Conservation (phyloP, 1,140 invertebrate species). For the Lerema accius region DNA sequence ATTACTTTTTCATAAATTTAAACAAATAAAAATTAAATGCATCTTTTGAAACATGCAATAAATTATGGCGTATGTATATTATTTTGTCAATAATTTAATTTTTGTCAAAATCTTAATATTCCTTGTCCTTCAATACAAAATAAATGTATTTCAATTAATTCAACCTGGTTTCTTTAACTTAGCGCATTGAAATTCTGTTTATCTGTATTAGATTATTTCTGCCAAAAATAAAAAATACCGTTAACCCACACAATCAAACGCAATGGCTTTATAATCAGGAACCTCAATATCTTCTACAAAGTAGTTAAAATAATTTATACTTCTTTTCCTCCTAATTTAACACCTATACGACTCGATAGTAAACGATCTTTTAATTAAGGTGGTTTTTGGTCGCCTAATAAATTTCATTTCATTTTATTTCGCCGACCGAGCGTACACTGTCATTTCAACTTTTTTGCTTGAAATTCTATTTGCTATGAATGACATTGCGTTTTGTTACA, state of each 20-base stretch:
- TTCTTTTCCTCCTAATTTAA: conserved; percentile 1
- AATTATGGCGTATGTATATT: too few relatives aligned
- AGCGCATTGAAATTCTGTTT: too few relatives aligned
- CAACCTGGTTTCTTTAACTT: too few relatives aligned
- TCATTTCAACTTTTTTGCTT: conserved; percentile 31
- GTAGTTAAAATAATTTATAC: background rate
- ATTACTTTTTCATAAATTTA: too few relatives aligned
- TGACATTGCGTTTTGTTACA: conserved; percentile 29
- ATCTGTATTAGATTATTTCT: too few relatives aligned
- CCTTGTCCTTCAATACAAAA: too few relatives aligned
- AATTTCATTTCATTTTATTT: conserved; percentile 27
- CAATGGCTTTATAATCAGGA: background rate
- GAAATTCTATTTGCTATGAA: conserved; percentile 33
- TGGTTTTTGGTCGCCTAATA: conserved; percentile 26
- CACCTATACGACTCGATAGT: conserved; percentile 8
- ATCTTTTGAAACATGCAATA: too few relatives aligned
- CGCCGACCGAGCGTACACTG: conserved; percentile 16
- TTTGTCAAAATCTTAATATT: too few relatives aligned
- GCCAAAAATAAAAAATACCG: background rate
- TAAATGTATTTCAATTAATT: too few relatives aligned
- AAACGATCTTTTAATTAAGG: conserved; percentile 35
- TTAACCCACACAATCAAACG: background rate
- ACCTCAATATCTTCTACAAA: background rate
- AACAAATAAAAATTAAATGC: too few relatives aligned
- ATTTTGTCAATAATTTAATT: too few relatives aligned